Percentiles rank a stretch among this genome's conserved stretches.
phyloP scores from a whole-genome alignment of 92 coral and sea anemone species.

The Heteractis magnifica region DNA sequence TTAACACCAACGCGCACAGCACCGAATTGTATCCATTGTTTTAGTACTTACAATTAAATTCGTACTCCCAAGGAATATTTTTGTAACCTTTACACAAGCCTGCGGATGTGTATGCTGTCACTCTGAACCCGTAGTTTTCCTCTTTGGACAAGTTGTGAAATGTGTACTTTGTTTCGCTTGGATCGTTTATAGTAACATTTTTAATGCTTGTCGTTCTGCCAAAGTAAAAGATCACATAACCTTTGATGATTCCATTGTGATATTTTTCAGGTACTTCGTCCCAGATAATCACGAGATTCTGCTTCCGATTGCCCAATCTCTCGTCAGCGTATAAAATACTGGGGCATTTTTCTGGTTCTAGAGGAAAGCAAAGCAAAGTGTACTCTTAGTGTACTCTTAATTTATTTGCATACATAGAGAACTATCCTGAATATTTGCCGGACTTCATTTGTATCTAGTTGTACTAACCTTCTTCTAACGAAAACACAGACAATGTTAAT shows the following conservation, averaged over 20 bases:
- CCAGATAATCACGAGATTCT: background rate
- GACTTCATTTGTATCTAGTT: too few relatives aligned
- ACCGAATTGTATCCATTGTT: too few relatives aligned
- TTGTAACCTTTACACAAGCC: constrained; percentile 10
- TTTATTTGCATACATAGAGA: too few relatives aligned
- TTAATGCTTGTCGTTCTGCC: background rate
- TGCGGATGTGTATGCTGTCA: constrained; percentile 2
- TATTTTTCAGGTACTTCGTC: background rate
- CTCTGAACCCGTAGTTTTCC: constrained; percentile 4
- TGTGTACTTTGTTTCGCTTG: background rate
- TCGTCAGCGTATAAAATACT: background rate
- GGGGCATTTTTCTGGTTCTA: constrained; percentile 16
- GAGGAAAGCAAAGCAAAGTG: background rate
- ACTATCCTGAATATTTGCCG: too few relatives aligned
- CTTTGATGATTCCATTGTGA: background rate
- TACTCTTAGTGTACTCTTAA: too few relatives aligned
- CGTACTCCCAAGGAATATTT: background rate
- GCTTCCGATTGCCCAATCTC: background rate
- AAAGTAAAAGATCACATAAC: constrained; percentile 3
- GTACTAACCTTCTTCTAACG: constrained; percentile 9
- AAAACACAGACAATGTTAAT: background rate
- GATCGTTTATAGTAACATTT: background rate
- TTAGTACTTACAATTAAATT: background rate
- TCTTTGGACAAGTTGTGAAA: background rate
- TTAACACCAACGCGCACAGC: too few relatives aligned